Percentiles rank a stretch among this genome's conserved stretches.
These are phyloP conservation scores for Notothenia rossii DNA, from an alignment of 2,113 vertebrate genomes.

Conservation along the genomic window DNA sequence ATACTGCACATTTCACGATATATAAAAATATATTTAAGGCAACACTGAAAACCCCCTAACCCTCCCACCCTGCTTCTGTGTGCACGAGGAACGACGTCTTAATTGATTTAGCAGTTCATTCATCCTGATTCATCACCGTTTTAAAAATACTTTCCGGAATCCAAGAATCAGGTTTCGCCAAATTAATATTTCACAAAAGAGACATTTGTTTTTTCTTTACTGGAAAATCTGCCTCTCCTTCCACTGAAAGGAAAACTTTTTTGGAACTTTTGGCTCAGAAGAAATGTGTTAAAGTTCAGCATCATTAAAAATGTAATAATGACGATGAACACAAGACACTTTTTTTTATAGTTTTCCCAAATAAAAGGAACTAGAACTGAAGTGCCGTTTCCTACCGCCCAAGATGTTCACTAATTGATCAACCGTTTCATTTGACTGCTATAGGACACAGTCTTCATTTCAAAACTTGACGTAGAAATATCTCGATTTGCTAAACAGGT, in stretches of 20 bases:
- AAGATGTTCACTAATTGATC: too few relatives aligned
- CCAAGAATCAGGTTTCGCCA: too few relatives aligned
- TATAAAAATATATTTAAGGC: conserved; percentile 80
- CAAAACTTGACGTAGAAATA: not conserved
- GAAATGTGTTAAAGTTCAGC: too few relatives aligned
- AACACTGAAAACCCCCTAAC: conserved; percentile 44
- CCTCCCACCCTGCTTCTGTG: not conserved
- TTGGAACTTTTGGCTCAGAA: too few relatives aligned
- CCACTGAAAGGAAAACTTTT: too few relatives aligned
- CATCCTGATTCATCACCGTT: not conserved
- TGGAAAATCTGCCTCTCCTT: too few relatives aligned
- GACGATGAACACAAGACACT: not conserved
- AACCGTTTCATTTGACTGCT: not conserved
- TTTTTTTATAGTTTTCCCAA: not conserved
- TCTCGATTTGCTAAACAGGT: not conserved
- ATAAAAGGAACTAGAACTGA: too few relatives aligned
- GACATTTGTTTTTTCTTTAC: too few relatives aligned
- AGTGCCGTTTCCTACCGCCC: not conserved
- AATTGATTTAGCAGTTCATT: not conserved
- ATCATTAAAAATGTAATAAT: too few relatives aligned
- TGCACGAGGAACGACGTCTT: not conserved
- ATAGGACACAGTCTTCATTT: not conserved
- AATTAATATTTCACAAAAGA: too few relatives aligned
- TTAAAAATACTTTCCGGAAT: too few relatives aligned
- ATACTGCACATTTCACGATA: conserved; percentile 56